A percentile compares a stretch with the other conserved stretches of the same genome.
These are phyloP conservation scores for Cynocephalus volans DNA, from an alignment of 2,113 vertebrate species.

Conservation along the genomic window DNA sequence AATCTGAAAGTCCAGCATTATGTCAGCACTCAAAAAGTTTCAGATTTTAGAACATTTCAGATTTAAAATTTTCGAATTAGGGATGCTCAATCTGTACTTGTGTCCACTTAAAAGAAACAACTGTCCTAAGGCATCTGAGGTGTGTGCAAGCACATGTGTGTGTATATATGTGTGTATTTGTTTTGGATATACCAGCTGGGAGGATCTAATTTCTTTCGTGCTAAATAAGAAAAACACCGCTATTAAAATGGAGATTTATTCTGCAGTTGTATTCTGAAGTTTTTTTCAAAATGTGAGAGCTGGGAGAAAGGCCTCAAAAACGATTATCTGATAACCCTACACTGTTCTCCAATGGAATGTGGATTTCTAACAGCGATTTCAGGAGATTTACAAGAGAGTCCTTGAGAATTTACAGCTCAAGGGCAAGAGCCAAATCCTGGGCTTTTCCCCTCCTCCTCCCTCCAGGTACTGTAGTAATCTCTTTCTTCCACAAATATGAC, in stretches of 20 bases:
- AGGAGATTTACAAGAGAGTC: constrained; percentile 83
- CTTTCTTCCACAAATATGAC: not conserved
- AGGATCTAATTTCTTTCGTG: not conserved
- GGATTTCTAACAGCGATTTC: constrained; percentile 71
- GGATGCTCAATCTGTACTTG: not conserved
- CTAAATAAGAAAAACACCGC: constrained; percentile 42
- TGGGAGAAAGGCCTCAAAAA: constrained; percentile 42
- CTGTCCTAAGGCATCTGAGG: not conserved
- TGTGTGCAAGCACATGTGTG: not conserved
- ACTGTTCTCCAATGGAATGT: constrained; percentile 61
- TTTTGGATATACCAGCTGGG: not conserved
- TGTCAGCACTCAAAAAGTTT: too few relatives aligned
- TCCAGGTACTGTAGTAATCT: constrained; percentile 59
- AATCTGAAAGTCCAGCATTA: too few relatives aligned
- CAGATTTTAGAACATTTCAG: too few relatives aligned
- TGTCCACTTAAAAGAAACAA: not conserved
- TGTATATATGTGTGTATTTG: not conserved
- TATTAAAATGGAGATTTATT: constrained; percentile 51
- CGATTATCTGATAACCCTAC: constrained; percentile 64
- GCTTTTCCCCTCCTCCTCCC: constrained; percentile 66
- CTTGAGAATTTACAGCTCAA: constrained; percentile 86
- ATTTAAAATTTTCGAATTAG: too few relatives aligned
- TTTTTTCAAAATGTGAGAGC: constrained; percentile 25
- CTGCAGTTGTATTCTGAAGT: constrained; percentile 7
- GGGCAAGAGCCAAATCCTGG: constrained; percentile 69